Evolutionary conservation across 2,797 vertebrate species (phyloP).

Genomic region (Acipenser ruthenus): DNA sequence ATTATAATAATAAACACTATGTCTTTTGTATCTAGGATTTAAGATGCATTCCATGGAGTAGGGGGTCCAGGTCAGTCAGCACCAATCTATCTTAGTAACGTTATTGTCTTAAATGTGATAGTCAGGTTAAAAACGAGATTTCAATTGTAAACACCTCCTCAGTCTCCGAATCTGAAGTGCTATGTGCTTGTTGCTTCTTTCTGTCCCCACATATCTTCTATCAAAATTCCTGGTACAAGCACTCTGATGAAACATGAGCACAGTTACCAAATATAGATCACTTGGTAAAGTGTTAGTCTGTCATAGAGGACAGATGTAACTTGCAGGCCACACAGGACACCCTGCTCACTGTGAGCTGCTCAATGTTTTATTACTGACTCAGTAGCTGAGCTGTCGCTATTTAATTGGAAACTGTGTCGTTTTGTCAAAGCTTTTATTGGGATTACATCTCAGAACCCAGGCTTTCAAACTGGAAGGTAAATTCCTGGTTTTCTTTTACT

Average conservation of each 20-base stretch:
- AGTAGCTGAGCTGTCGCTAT: conserved; percentile 15
- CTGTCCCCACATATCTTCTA: conserved; percentile 41
- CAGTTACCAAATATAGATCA: conserved; percentile 86
- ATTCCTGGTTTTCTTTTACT: conserved; percentile 19
- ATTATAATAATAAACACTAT: too few species aligned
- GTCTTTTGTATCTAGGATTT: too few species aligned
- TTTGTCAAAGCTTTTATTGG: conserved; percentile 15
- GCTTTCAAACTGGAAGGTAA: conserved; percentile 38
- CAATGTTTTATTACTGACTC: conserved; percentile 32
- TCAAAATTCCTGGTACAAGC: conserved; percentile 62
- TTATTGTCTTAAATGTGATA: too few species aligned
- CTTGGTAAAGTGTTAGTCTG: conserved; percentile 65
- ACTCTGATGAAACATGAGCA: conserved; percentile 86
- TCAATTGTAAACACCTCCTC: not conserved
- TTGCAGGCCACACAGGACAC: conserved; percentile 58
- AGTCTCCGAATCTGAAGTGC: conserved; percentile 8
- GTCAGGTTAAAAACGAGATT: too few species aligned
- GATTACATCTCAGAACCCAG: conserved; percentile 18
- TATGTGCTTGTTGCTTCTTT: conserved; percentile 37
- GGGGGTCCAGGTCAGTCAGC: too few species aligned
- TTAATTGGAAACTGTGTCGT: not conserved
- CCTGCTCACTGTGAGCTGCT: conserved; percentile 22
- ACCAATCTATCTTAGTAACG: too few species aligned
- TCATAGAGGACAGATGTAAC: conserved; percentile 76
- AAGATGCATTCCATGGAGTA: too few species aligned